These are phyloP conservation scores for Clunio marinus DNA, from an alignment of 2,888 invertebrate species.

Conservation along the genomic window DNA sequence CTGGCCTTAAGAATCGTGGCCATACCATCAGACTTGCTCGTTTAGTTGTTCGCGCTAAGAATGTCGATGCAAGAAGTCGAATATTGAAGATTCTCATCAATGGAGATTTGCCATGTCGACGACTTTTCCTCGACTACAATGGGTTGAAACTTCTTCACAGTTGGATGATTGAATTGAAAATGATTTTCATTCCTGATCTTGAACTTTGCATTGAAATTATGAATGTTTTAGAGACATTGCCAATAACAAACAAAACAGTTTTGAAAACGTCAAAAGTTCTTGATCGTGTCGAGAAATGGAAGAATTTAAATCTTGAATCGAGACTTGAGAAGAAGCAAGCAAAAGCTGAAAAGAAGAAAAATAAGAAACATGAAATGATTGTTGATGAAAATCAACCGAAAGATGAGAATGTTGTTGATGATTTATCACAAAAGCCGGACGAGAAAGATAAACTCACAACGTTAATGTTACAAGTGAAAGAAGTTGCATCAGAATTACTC, in stretches of 20 bases:
- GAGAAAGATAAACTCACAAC: slow-evolving; percentile 7
- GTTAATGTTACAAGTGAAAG: slow-evolving; percentile 39
- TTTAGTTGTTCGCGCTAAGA: slow-evolving; percentile 87
- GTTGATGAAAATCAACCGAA: slow-evolving; percentile 17
- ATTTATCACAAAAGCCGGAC: background rate
- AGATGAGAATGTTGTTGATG: background rate
- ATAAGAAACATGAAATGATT: slow-evolving; percentile 7
- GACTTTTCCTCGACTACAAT: slow-evolving; percentile 89
- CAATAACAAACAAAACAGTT: slow-evolving; percentile 90
- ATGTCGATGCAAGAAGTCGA: slow-evolving; percentile 67
- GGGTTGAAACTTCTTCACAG: slow-evolving; percentile 86
- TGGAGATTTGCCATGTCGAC: slow-evolving; percentile 75
- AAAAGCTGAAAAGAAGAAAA: slow-evolving; percentile 41
- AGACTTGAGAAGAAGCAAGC: slow-evolving; percentile 41
- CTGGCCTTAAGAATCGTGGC: slow-evolving; percentile 81
- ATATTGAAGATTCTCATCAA: slow-evolving; percentile 73
- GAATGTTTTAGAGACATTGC: slow-evolving; percentile 75
- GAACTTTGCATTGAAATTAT: slow-evolving; percentile 64
- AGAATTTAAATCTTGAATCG: slow-evolving; percentile 48
- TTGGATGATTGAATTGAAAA: slow-evolving; percentile 74
- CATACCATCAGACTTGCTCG: slow-evolving; percentile 87
- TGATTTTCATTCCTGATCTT: slow-evolving; percentile 42
- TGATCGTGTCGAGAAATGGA: slow-evolving; percentile 80
- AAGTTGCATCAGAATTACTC: slow-evolving; percentile 44
- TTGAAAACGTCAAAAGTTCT: slow-evolving; percentile 88